Conservation (phyloP, 1,140 invertebrate genomes). For the Fopius arisanus region DNA sequence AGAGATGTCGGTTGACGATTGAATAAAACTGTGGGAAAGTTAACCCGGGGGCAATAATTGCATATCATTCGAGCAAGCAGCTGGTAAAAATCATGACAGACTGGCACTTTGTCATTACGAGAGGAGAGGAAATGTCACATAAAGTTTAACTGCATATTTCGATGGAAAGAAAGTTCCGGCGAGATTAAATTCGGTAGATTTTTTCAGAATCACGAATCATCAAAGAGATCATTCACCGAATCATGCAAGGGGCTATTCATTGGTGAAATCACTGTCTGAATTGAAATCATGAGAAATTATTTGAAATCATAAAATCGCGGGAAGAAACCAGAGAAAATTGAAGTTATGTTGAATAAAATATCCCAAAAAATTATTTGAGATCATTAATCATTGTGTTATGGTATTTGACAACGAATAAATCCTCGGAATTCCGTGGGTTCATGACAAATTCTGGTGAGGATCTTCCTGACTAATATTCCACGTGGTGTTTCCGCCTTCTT, state of each 20-base stretch:
- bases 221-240: neutral
- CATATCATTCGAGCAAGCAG: neutral
- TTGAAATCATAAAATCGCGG: too few species aligned
- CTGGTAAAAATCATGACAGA: conserved; percentile 1
- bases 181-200: neutral
- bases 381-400: too few species aligned
- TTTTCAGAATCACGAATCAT: neutral
- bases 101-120: conserved; percentile 6
- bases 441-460: too few species aligned
- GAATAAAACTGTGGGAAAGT: conserved; percentile 11
- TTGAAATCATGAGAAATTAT: too few species aligned
- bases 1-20: neutral
- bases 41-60: neutral
- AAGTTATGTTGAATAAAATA: too few species aligned
- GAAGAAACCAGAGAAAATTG: too few species aligned
- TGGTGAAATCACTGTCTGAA: too few species aligned
- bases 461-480: too few species aligned
- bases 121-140: conserved; percentile 5
- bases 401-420: too few species aligned
- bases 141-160: neutral
- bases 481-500: too few species aligned
- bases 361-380: too few species aligned
- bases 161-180: neutral
- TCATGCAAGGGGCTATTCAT: neutral
- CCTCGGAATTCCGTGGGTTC: too few species aligned